A percentile compares a stretch with the other conserved stretches of the same genome.
phyloP scores from a whole-genome alignment of 1,140 invertebrate genomes.

The Manduca sexta region DNA sequence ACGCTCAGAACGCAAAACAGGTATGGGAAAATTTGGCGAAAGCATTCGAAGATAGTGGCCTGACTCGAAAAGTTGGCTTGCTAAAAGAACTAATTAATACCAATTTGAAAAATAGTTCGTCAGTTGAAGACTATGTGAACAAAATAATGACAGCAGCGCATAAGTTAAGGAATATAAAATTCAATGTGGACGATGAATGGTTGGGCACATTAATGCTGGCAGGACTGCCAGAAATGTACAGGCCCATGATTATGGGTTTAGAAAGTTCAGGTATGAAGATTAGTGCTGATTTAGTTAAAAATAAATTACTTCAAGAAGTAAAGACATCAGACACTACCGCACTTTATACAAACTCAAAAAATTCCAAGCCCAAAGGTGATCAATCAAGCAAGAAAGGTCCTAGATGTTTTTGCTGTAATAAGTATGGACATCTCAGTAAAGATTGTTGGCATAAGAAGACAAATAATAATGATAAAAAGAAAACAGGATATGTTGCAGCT shows the following conservation, averaged over 20 bases:
- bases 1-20: constrained; percentile 24
- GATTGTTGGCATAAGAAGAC: background rate
- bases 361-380: constrained; percentile 7
- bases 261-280: too few relatives aligned
- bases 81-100: constrained; percentile 4
- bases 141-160: too few relatives aligned
- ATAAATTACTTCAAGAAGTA: constrained; percentile 31
- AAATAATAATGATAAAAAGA: background rate
- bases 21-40: constrained; percentile 20
- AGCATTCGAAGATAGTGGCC: constrained; percentile 28
- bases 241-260: too few relatives aligned
- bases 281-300: background rate
- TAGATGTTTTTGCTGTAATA: background rate
- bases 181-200: too few relatives aligned
- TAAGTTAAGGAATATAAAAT: too few relatives aligned
- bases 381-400: constrained; percentile 16
- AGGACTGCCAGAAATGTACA: too few relatives aligned
- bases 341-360: constrained; percentile 19
- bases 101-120: constrained; percentile 20
- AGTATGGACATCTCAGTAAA: background rate
- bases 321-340: constrained; percentile 26
- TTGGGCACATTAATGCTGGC: too few relatives aligned
- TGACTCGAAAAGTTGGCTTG: constrained; percentile 25
- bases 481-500: background rate
- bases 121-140: constrained; percentile 28